Evolutionary conservation across 2,797 vertebrate genomes (phyloP).

Genomic region (Meriones psammophilus): DNA sequence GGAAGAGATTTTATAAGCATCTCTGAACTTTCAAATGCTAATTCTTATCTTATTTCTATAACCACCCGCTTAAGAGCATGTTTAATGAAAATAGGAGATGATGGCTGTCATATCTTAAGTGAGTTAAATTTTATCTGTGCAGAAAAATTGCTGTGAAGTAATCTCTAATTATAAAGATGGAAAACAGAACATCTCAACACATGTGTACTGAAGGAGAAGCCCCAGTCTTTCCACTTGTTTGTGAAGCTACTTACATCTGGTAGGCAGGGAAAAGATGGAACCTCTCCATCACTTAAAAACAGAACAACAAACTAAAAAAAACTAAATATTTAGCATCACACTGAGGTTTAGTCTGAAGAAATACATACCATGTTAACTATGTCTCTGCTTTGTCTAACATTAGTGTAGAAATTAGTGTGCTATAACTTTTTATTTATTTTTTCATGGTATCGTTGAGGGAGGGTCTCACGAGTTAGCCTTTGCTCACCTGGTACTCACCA

Average conservation of each 20-base stretch:
- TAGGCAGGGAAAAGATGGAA: constrained; percentile 36
- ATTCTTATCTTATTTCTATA: constrained; percentile 79
- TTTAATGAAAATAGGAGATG: constrained; percentile 85
- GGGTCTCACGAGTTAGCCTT: neutral
- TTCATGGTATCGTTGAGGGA: neutral
- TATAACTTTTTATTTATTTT: neutral
- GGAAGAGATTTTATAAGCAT: constrained; percentile 76
- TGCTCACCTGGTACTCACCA: neutral
- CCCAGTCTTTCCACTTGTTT: constrained; percentile 55
- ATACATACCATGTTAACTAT: constrained; percentile 53
- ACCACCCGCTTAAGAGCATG: constrained; percentile 76
- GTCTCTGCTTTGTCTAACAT: constrained; percentile 12
- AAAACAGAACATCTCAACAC: constrained; percentile 76
- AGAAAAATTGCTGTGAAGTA: constrained; percentile 78
- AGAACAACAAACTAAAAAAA: neutral
- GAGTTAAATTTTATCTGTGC: constrained; percentile 70
- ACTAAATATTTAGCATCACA: constrained; percentile 73
- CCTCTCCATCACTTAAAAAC: constrained; percentile 21
- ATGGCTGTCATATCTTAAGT: constrained; percentile 75
- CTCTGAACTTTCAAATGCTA: constrained; percentile 77
- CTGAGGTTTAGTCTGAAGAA: constrained; percentile 41
- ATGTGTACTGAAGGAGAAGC: constrained; percentile 57
- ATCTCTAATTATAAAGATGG: constrained; percentile 81
- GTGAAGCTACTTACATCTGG: constrained; percentile 69
- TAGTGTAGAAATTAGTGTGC: neutral